These are phyloP conservation scores for Pseudomyrmex sp. DNA, from an alignment of 1,140 invertebrate genomes.

Conservation along the genomic window DNA sequence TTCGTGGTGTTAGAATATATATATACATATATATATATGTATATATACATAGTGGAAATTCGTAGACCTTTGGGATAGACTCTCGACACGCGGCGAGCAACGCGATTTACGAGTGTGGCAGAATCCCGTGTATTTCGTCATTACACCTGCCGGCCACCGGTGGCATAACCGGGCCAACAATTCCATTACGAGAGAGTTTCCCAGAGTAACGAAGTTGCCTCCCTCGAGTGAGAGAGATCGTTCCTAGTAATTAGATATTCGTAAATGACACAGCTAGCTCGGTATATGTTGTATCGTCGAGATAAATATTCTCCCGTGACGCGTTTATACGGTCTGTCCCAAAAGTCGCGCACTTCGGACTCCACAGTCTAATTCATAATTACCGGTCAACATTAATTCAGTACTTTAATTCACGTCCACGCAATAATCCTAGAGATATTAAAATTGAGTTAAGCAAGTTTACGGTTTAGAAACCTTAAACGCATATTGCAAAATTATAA, in stretches of 20 bases:
- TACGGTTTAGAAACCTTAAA: background rate
- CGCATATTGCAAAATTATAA: background rate
- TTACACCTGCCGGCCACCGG: constrained; percentile 37
- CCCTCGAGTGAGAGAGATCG: constrained; percentile 40
- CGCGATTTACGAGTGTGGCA: constrained; percentile 12
- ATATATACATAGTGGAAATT: constrained; percentile 3
- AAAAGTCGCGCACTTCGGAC: constrained; percentile 20
- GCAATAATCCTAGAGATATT: constrained; percentile 4
- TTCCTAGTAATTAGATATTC: constrained; percentile 59
- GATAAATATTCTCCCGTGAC: constrained; percentile 38
- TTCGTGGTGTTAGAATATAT: background rate
- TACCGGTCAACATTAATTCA: constrained; percentile 38
- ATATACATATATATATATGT: background rate
- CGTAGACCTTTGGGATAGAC: constrained; percentile 27
- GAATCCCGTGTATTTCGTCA: constrained; percentile 49
- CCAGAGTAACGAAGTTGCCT: constrained; percentile 31
- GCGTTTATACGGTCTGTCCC: constrained; percentile 43
- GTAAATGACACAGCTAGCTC: constrained; percentile 53
- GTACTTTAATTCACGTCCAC: background rate
- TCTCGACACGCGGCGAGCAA: background rate
- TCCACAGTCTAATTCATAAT: constrained; percentile 33
- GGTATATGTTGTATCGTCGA: constrained; percentile 18
- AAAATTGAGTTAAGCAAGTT: constrained; percentile 15
- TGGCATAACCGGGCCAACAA: constrained; percentile 54
- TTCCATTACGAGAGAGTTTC: constrained; percentile 37